Percentiles rank a stretch among this genome's conserved stretches.
phyloP scores from a whole-genome alignment of 2,797 vertebrate species.

The Falco columbarius region DNA sequence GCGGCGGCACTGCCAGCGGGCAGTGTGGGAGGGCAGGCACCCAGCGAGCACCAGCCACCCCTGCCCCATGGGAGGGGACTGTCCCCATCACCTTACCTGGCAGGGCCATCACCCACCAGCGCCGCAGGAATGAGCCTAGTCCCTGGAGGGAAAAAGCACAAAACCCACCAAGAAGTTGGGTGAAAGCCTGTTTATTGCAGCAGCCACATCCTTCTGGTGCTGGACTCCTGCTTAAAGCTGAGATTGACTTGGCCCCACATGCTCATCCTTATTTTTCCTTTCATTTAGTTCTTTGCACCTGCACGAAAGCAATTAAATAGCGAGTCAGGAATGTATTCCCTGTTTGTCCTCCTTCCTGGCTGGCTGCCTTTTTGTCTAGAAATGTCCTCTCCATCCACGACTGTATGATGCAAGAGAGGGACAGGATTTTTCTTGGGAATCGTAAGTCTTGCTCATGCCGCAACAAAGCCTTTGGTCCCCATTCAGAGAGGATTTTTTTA shows the following conservation, averaged over 20 bases:
- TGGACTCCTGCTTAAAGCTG: not conserved
- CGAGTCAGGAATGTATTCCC: slow-evolving; percentile 37
- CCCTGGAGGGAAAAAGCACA: not conserved
- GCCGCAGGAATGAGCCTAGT: fast-evolving
- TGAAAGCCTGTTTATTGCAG: not conserved
- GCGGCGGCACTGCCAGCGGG: not conserved
- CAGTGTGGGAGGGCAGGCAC: not conserved
- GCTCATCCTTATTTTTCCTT: not conserved
- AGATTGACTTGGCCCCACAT: not conserved
- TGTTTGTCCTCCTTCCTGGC: not conserved
- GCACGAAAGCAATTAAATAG: slow-evolving; percentile 6
- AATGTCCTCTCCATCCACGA: slow-evolving; percentile 16
- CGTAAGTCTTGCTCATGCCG: not conserved
- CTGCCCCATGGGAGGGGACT: not conserved
- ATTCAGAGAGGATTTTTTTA: slow-evolving; percentile 43
- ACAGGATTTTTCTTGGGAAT: slow-evolving; percentile 25
- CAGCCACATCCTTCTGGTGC: not conserved
- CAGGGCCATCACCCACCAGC: not conserved
- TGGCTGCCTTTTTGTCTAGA: slow-evolving; percentile 24
- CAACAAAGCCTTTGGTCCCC: slow-evolving; percentile 39
- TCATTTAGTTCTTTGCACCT: slow-evolving; percentile 36
- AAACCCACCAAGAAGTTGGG: not conserved
- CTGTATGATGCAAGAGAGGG: slow-evolving; percentile 16
- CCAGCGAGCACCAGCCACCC: not conserved
- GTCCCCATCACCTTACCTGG: not conserved